Percentiles rank a stretch among this genome's conserved stretches.
These are phyloP conservation scores for Neoniphon sammara DNA, from an alignment of 2,797 vertebrate species.

Conservation along the genomic window DNA sequence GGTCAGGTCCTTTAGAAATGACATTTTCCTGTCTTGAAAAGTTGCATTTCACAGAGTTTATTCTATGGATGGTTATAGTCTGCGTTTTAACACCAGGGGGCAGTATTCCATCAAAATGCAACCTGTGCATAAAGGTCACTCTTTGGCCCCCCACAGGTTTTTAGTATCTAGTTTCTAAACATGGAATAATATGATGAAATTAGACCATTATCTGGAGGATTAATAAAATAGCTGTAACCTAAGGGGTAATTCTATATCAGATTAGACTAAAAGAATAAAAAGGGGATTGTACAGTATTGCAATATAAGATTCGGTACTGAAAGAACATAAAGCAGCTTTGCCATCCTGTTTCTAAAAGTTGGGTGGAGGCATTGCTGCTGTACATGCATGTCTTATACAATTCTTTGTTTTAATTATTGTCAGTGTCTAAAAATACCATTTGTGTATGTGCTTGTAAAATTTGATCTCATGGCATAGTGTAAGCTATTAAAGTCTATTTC, in stretches of 20 bases:
- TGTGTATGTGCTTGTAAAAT: constrained; percentile 29
- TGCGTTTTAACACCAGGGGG: constrained; percentile 22
- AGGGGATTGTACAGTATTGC: neutral
- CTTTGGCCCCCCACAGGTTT: neutral
- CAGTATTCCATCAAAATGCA: constrained; percentile 15
- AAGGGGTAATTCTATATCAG: neutral
- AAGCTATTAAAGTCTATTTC: neutral
- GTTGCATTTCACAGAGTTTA: no score
- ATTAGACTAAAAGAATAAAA: neutral
- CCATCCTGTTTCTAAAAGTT: neutral
- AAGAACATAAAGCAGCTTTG: neutral
- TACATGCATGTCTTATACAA: no score
- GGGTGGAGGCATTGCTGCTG: neutral
- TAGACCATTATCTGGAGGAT: neutral
- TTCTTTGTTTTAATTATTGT: neutral
- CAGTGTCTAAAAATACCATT: neutral
- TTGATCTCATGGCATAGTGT: constrained; percentile 21
- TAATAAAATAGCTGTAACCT: neutral
- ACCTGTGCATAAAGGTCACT: neutral
- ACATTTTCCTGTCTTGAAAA: no score
- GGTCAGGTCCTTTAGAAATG: no score
- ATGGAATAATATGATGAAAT: neutral
- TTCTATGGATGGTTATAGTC: neutral
- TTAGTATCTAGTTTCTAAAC: neutral
- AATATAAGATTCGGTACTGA: neutral